Base-by-base conservation (phyloP, 53 echinoderm and acorn worm genomes). In the Antedon mediterranea region DNA sequence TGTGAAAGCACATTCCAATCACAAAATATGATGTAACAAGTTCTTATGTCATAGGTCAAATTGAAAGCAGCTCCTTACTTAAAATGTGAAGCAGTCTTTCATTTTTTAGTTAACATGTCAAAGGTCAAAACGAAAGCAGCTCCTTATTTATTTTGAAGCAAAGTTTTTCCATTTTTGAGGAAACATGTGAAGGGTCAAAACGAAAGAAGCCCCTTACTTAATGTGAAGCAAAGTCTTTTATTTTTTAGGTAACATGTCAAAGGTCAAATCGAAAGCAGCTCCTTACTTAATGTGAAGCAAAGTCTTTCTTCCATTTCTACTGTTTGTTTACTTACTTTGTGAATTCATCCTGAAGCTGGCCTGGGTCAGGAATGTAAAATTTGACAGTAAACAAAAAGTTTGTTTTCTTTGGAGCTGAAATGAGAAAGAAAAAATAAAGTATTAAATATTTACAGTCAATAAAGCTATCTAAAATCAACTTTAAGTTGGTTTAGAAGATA, bases 331-430 rank as follows among this genome's bases (percentile, higher is more conserved):
- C 91, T 92, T 86, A 97, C 97, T 97, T 97, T 82, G 97, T 92
- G 79, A 97, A 97, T 85, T 97, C 97, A 80, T 97, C 97, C 70
- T 97, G 97, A 0, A 97, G 88, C 81, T 92, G 97, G 27, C 97
- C 92, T 41, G 97, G 97, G 42, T 97, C 97, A 26, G 97, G 89
- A 71, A 91, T 73, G 83, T 97, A 97, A 77, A 92, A 97, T 73
- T 97, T 97, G 71, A 97, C 97, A 8, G 91, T 87, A 78, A 97
- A 97, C 75, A 87, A 88, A 76, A 91, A 97, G 73, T 89, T 79
- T 27, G 92, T 87, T 83, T 97, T 97, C 88, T 92, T 97, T 28
- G 97, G 97, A 43, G 92, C 97, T 91, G 88, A 13, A 83, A 74
- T 80, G 29, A 81, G 28, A 78, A 44, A 82, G 30, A 83, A 1